A percentile compares a stretch with the other conserved stretches of the same genome.
Evolutionary conservation across 2,113 vertebrate species (phyloP).

Genomic region (Dascyllus trimaculatus): DNA sequence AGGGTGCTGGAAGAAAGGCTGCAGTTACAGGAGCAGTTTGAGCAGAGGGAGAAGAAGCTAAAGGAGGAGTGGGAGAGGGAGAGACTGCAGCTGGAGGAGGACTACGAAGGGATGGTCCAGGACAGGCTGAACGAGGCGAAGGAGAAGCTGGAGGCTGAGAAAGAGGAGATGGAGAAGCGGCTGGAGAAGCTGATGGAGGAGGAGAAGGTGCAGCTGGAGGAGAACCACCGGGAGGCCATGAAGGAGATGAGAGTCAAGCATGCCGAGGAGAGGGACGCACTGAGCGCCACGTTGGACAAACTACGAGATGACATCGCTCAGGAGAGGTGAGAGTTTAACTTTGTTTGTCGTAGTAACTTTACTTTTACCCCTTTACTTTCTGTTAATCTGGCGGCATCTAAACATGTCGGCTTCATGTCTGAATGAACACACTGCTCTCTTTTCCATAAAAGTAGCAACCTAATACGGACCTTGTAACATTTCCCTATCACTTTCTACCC

Average conservation of each 20-base stretch:
- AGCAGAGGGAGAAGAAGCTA: slow-evolving; percentile 71
- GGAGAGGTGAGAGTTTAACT: slow-evolving; percentile 88
- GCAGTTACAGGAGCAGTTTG: slow-evolving; percentile 63
- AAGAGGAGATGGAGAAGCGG: slow-evolving; percentile 74
- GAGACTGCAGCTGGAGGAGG: slow-evolving; percentile 78
- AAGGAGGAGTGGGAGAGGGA: slow-evolving; percentile 82
- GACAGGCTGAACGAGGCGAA: slow-evolving; percentile 77
- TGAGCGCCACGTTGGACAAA: slow-evolving; percentile 82
- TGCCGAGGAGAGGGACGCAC: slow-evolving; percentile 82
- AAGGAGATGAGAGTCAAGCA: slow-evolving; percentile 80
- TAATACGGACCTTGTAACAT: too few species aligned
- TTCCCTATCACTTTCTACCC: too few species aligned
- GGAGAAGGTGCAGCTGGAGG: slow-evolving; percentile 74
- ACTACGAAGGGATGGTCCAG: slow-evolving; percentile 82
- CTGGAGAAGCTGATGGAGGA: slow-evolving; percentile 74
- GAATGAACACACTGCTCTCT: too few species aligned
- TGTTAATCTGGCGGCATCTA: too few species aligned
- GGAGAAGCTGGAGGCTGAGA: slow-evolving; percentile 58
- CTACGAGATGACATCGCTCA: slow-evolving; percentile 86
- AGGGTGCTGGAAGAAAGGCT: slow-evolving; percentile 65
- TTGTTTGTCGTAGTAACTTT: not conserved
- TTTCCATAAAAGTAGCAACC: too few species aligned
- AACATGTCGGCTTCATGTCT: too few species aligned
- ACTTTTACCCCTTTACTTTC: too few species aligned
- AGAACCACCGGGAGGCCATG: slow-evolving; percentile 78